Conservation (phyloP, 2,888 invertebrate genomes). For the Ptychoptera contaminata region DNA sequence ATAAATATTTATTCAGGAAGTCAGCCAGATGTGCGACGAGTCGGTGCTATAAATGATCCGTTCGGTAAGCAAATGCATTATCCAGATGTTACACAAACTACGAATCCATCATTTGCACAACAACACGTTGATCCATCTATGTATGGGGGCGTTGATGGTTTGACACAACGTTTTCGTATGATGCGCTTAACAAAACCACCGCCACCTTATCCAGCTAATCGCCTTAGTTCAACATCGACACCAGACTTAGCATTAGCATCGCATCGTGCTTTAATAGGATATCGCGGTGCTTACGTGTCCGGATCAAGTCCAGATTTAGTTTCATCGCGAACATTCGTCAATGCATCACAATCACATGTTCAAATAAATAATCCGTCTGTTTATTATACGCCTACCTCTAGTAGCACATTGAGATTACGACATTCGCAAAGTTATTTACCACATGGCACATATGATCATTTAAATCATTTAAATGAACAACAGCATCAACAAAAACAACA, state of each 20-base stretch:
- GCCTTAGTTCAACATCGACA: slow-evolving; percentile 67
- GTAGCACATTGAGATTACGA: slow-evolving; percentile 10
- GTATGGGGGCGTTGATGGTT: slow-evolving; percentile 20
- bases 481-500: slow-evolving; percentile 10
- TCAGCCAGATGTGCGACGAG: slow-evolving; percentile 43
- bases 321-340: slow-evolving; percentile 49
- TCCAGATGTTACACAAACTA: slow-evolving; percentile 48
- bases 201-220: slow-evolving; percentile 65
- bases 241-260: slow-evolving; percentile 67
- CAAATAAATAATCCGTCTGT: slow-evolving; percentile 3
- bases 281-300: slow-evolving; percentile 39
- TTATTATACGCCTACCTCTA: slow-evolving; percentile 14
- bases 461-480: slow-evolving; percentile 39
- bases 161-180: slow-evolving; percentile 27
- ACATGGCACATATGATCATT: slow-evolving; percentile 58
- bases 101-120: slow-evolving; percentile 16
- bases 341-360: slow-evolving; percentile 18
- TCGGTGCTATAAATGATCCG: neutral
- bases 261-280: slow-evolving; percentile 34
- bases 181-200: slow-evolving; percentile 48
- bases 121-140: slow-evolving; percentile 18
- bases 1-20: slow-evolving; percentile 35
- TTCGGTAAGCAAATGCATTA: slow-evolving; percentile 30
- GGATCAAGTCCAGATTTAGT: slow-evolving; percentile 67
- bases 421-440: slow-evolving; percentile 31